Evolutionary conservation across 2,113 vertebrate species (phyloP).

Genomic region (Albula glossodonta): DNA sequence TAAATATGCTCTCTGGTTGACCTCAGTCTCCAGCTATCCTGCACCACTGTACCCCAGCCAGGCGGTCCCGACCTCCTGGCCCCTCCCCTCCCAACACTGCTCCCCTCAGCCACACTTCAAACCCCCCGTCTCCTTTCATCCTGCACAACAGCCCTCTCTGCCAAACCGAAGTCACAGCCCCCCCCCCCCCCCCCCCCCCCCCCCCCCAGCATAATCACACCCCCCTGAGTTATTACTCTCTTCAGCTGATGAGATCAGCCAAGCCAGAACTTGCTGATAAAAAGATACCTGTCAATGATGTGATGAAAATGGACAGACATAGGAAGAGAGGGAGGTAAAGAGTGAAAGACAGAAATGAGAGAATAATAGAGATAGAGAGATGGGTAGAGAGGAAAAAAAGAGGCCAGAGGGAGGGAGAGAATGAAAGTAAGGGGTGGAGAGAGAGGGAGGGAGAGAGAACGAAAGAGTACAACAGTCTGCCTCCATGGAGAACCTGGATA

Average conservation of each 20-base stretch:
- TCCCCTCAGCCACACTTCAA: not conserved
- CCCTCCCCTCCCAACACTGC: no score
- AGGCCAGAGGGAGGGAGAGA: not conserved
- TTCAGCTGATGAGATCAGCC: not conserved
- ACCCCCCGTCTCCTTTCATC: not conserved
- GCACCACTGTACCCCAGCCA: no score
- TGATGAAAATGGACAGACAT: not conserved
- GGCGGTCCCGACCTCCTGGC: no score
- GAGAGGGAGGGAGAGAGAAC: conserved; percentile 23
- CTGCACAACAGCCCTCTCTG: not conserved
- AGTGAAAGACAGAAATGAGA: no score
- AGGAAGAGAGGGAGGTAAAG: no score
- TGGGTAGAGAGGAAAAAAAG: no score
- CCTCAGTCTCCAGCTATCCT: no score
- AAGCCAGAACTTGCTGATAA: not conserved
- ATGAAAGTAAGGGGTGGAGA: not conserved
- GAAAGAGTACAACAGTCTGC: conserved; percentile 22
- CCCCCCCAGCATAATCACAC: not conserved
- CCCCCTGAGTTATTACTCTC: not conserved
- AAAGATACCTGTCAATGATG: not conserved
- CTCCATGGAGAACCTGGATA: conserved; percentile 40
- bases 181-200: no score
- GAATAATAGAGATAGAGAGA: no score
- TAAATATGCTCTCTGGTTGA: no score
- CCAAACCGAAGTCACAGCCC: not conserved